Evolutionary conservation across 2,888 invertebrate species (phyloP).

Genomic region (Xylocampa areola): DNA sequence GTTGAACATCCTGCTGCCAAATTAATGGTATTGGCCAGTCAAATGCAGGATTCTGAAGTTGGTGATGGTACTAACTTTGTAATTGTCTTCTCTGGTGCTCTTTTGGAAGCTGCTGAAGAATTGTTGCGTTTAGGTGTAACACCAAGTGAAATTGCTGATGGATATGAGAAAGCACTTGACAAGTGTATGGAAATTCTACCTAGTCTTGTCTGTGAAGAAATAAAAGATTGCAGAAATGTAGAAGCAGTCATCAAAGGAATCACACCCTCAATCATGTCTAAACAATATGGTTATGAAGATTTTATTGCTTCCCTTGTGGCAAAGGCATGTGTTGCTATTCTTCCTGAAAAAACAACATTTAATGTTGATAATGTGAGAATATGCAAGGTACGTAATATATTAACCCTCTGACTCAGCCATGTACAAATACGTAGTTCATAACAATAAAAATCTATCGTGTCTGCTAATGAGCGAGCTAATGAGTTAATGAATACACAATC

Average conservation of each 20-base stretch:
- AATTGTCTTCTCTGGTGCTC: conserved; percentile 97
- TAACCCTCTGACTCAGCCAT: background rate
- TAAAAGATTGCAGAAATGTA: conserved; percentile 92
- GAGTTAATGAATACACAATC: too few relatives aligned
- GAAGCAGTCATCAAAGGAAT: conserved; percentile 93
- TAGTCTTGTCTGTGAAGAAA: conserved; percentile 93
- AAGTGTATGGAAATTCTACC: conserved; percentile 97
- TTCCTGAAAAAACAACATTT: conserved; percentile 96
- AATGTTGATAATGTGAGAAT: conserved; percentile 99
- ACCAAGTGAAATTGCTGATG: conserved; percentile 98
- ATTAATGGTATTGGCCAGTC: conserved; percentile 97
- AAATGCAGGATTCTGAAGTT: conserved; percentile 99
- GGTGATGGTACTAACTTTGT: conserved; percentile 99
- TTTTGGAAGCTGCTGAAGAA: conserved; percentile 97
- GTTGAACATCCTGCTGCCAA: conserved; percentile 99
- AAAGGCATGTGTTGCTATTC: conserved; percentile 96
- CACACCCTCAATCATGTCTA: conserved; percentile 97
- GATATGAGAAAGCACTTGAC: conserved; percentile 97
- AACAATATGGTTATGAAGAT: conserved; percentile 99
- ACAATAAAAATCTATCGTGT: too few relatives aligned
- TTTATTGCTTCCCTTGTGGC: conserved; percentile 96
- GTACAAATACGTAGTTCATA: too few relatives aligned
- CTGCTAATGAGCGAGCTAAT: too few relatives aligned
- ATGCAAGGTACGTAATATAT: conserved; percentile 91
- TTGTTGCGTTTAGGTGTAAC: conserved; percentile 98